Evolutionary conservation across 1,140 invertebrate genomes (phyloP), one percentile per base, ranked within the genome.

Genomic region (Drosophila repletoides): DNA sequence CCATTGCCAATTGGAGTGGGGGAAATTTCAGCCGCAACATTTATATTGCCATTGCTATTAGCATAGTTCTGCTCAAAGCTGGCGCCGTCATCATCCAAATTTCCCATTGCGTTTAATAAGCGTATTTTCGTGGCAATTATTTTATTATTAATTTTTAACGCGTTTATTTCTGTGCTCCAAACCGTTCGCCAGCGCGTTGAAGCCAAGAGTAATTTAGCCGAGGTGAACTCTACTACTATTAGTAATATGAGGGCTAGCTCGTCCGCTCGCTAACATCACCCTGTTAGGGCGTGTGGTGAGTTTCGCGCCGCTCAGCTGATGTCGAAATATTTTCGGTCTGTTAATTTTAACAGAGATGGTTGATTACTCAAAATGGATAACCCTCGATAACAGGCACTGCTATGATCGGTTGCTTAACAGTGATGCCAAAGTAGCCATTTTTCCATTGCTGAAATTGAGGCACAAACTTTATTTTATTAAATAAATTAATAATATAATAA

Each of bases 81-180:
- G 28, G 56, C 63, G 2, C 40, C 40, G 43, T 75, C 77, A 24
- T 69, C 69, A 36, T 83, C 77, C 24, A 83, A 61, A 22, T 83
- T 83, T 28, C 77, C 77, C 77, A 83, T 81, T 53, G 26, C 40
- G 10, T 5, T 31, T 21, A 17, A 22, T 51, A 21, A 5, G 10
- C 34, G 10, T 22, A 51, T 64, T 46, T 3, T 48, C 26, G 14
- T 34, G 17, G 12, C 9, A 40, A 28, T 19, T 5, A 12, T 24
- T 43, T 24, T 43, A 12, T 12, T 43, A 19, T 2, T 12, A 17
- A 38, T 24, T 28, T 14, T 43, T 43, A 9, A 2, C 12, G 21
- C 36, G n/a, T 40, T 36, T 15, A 34, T 34, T 34, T 45, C 14
- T 33, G 12, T 29, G 4, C 17, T n/a, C 36, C 41, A 49, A 65